Evolutionary conservation across 2,113 vertebrate genomes (phyloP).

Genomic region (Microcebus ravelobensis): DNA sequence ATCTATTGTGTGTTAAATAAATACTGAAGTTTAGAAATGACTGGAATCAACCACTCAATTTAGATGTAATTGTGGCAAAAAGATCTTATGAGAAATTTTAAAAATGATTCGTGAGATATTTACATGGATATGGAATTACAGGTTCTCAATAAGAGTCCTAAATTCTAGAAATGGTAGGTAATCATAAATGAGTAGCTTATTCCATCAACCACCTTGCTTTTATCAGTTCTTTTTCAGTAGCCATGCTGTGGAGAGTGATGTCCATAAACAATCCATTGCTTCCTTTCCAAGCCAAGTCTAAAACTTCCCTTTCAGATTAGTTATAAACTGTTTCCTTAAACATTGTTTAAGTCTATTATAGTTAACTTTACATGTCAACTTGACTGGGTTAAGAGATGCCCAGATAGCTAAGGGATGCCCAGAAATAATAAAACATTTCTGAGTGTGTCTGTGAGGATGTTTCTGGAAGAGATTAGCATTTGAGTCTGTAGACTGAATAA

Average conservation of each 20-base stretch:
- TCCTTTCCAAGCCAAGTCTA: background rate
- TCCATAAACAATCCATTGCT: background rate
- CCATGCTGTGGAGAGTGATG: background rate
- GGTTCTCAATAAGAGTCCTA: background rate
- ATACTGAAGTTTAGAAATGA: background rate
- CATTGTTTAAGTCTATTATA: background rate
- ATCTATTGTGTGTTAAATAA: background rate
- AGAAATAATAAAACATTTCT: background rate
- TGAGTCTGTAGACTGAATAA: background rate
- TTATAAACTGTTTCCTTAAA: background rate
- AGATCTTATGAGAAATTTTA: background rate
- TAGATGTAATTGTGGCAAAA: background rate
- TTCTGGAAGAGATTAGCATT: background rate
- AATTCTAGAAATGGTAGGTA: background rate
- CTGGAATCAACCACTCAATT: background rate
- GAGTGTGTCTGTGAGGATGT: background rate
- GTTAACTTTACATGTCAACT: background rate
- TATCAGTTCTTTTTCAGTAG: background rate
- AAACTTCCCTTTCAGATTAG: background rate
- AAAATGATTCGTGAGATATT: background rate
- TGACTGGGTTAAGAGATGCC: background rate
- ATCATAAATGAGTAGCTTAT: background rate
- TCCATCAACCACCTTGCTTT: background rate
- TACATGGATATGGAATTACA: background rate
- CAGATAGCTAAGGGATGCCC: background rate